Percentiles rank a stretch among this genome's conserved stretches.
Conservation (phyloP, 2,888 invertebrate genomes). For the Cecidostiba fungosa region DNA sequence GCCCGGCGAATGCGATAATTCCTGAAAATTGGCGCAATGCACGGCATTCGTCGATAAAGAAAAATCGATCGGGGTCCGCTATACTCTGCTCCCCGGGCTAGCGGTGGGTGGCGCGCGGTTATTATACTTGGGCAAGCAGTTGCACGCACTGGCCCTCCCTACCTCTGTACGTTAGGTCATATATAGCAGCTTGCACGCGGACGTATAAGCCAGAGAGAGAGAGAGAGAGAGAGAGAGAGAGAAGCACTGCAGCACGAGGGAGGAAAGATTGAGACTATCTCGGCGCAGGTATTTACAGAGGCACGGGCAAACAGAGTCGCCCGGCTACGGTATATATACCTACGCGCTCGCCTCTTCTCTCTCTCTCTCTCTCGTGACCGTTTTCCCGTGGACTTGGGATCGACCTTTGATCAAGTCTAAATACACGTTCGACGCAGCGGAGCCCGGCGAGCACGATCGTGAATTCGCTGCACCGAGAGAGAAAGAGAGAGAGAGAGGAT, state of each 20-base stretch:
- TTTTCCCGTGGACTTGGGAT: slow-evolving; percentile 73
- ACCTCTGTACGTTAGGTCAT: slow-evolving; percentile 32
- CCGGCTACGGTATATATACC: slow-evolving; percentile 24
- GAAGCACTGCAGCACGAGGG: not conserved
- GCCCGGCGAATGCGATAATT: slow-evolving; percentile 73
- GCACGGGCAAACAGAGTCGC: slow-evolving; percentile 70
- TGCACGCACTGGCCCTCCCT: slow-evolving; percentile 21
- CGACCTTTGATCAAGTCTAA: slow-evolving; percentile 75
- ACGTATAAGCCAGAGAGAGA: not conserved
- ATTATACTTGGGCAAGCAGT: slow-evolving; percentile 27
- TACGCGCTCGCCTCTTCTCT: not conserved
- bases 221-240: slow-evolving; percentile 24
- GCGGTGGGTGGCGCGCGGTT: slow-evolving; percentile 36
- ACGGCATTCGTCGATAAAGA: slow-evolving; percentile 73
- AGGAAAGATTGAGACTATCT: slow-evolving; percentile 60
- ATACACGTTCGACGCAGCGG: slow-evolving; percentile 70
- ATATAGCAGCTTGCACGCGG: not conserved
- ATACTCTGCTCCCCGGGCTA: not conserved
- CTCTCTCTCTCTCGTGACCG: slow-evolving; percentile 69
- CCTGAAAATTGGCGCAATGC: slow-evolving; percentile 76
- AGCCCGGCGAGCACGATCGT: slow-evolving; percentile 61
- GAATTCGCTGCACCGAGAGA: slow-evolving; percentile 38
- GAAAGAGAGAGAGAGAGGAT: not conserved
- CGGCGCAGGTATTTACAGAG: slow-evolving; percentile 73
- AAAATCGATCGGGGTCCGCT: slow-evolving; percentile 68